Conservation (phyloP, 2,888 invertebrate genomes). For the Amphipyra tragopoginis region DNA sequence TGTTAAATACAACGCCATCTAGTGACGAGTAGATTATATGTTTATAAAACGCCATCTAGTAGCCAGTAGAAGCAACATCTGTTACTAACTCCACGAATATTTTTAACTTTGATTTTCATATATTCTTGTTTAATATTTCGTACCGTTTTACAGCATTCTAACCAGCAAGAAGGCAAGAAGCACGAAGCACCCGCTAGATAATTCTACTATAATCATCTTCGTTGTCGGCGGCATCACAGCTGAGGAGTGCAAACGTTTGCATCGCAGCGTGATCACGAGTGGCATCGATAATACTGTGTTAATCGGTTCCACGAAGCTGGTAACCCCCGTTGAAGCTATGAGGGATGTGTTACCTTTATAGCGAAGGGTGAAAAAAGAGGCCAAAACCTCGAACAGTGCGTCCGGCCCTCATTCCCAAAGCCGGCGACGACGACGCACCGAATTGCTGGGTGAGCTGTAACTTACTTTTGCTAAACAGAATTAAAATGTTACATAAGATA, state of each 20-base stretch:
- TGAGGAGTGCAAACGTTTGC: conserved; percentile 90
- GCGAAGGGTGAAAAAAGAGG: conserved; percentile 17
- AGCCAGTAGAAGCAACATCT: conserved; percentile 7
- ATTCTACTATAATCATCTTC: conserved; percentile 91
- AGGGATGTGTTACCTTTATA: conserved; percentile 69
- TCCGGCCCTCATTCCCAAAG: neutral
- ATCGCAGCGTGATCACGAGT: conserved; percentile 84
- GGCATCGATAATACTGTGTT: conserved; percentile 82
- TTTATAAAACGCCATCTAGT: conserved; percentile 29
- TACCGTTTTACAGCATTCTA: conserved; percentile 87
- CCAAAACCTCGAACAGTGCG: neutral
- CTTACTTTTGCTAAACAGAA: neutral
- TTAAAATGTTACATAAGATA: neutral
- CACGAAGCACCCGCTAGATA: conserved; percentile 90
- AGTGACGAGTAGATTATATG: conserved; percentile 24
- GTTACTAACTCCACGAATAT: no score
- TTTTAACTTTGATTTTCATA: no score
- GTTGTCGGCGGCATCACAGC: conserved; percentile 92
- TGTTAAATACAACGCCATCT: conserved; percentile 39
- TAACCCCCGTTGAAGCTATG: conserved; percentile 82
- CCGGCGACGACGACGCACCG: neutral
- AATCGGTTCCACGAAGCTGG: conserved; percentile 80
- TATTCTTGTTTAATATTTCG: no score
- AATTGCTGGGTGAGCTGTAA: neutral
- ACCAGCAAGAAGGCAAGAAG: conserved; percentile 81